phyloP scores from a whole-genome alignment of 2,797 vertebrate species.

The Rallus crepitans region DNA sequence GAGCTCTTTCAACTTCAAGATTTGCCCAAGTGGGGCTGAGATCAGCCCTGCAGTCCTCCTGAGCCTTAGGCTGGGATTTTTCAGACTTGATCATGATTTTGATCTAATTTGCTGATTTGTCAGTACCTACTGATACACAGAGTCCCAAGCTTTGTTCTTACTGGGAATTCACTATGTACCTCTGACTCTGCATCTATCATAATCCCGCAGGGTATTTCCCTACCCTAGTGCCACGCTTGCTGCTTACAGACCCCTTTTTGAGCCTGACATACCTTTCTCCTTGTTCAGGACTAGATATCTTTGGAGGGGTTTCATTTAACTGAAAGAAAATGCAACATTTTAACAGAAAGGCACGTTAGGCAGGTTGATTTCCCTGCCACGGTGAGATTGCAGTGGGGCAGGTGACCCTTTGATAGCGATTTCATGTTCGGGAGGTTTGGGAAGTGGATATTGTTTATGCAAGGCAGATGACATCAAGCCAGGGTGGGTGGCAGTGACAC shows the following conservation, averaged over 20 bases:
- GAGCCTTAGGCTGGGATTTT: neutral
- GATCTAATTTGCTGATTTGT: neutral
- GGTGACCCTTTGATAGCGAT: neutral
- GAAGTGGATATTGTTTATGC: neutral
- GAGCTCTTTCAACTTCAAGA: neutral
- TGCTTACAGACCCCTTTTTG: neutral
- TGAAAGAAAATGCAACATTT: neutral
- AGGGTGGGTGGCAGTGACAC: conserved; percentile 44
- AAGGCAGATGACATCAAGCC: conserved; percentile 13
- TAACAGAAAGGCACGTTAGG: fast-evolving
- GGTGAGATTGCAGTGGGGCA: neutral
- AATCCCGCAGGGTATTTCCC: too few species aligned
- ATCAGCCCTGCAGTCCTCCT: neutral
- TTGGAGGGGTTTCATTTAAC: neutral
- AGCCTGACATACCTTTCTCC: neutral
- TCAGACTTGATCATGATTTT: neutral
- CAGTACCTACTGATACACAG: neutral
- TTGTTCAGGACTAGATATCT: neutral
- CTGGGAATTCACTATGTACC: neutral
- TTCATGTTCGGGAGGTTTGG: neutral
- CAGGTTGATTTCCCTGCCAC: neutral
- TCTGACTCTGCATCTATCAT: neutral
- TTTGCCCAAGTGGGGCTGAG: neutral
- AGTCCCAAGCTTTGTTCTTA: neutral
- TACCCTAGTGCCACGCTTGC: neutral